Conservation (phyloP, 2,888 invertebrate genomes). For the Agrochola litura region DNA sequence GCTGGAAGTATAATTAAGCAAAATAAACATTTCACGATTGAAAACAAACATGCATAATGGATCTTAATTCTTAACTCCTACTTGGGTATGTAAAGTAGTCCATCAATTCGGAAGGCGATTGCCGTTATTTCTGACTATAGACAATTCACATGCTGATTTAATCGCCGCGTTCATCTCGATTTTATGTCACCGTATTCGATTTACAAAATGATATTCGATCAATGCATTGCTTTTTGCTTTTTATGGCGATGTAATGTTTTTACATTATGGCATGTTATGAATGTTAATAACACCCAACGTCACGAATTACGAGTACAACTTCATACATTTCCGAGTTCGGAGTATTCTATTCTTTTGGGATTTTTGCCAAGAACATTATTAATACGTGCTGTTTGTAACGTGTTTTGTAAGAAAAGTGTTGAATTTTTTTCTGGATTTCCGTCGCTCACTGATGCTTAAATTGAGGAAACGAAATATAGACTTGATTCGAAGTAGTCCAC, state of each 20-base stretch:
- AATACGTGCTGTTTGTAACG: slow-evolving; percentile 44
- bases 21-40: slow-evolving; percentile 51
- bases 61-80: slow-evolving; percentile 43
- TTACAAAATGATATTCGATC: slow-evolving; percentile 45
- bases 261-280: slow-evolving; percentile 46
- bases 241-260: slow-evolving; percentile 47
- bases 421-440: slow-evolving; percentile 11
- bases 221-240: slow-evolving; percentile 48
- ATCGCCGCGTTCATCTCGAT: slow-evolving; percentile 40
- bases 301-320: slow-evolving; percentile 50
- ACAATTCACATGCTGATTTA: slow-evolving; percentile 51
- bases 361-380: slow-evolving; percentile 57
- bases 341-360: slow-evolving; percentile 59
- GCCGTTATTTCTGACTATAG: slow-evolving; percentile 41
- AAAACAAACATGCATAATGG: slow-evolving; percentile 57
- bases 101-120: slow-evolving; percentile 47
- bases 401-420: slow-evolving; percentile 24
- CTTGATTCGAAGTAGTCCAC: no score
- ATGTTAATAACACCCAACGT: slow-evolving; percentile 47
- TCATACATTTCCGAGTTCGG: slow-evolving; percentile 50
- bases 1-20: slow-evolving; percentile 46
- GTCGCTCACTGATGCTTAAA: slow-evolving; percentile 12
- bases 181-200: slow-evolving; percentile 53
- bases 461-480: slow-evolving; percentile 18
- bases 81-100: slow-evolving; percentile 43